These are phyloP conservation scores for Clangula hyemalis DNA, from an alignment of 2,797 vertebrate genomes.

Conservation along the genomic window DNA sequence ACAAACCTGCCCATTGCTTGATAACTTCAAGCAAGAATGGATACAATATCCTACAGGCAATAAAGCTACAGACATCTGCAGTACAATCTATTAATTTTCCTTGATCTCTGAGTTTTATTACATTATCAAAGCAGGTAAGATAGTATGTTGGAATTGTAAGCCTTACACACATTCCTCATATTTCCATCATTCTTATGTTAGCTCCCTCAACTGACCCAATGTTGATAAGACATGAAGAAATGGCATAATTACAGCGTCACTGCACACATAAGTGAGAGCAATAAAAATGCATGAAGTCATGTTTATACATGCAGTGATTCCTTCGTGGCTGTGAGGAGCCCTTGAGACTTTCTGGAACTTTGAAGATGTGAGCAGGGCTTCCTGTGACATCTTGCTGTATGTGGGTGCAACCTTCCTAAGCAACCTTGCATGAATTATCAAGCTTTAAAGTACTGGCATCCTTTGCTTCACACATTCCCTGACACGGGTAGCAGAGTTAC, in stretches of 20 bases:
- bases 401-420: neutral
- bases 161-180: neutral
- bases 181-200: neutral
- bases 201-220: neutral
- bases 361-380: neutral
- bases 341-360: neutral
- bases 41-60: neutral
- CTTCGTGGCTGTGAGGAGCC: neutral
- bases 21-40: neutral
- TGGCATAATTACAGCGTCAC: neutral
- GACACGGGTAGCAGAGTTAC: neutral
- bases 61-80: neutral
- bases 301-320: neutral
- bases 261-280: neutral
- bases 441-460: neutral
- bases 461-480: neutral
- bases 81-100: neutral
- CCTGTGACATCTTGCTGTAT: neutral
- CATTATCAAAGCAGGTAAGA: conserved; percentile 4
- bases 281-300: neutral
- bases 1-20: neutral
- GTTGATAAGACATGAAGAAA: neutral
- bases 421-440: neutral
- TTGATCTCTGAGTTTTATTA: conserved; percentile 21
- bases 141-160: neutral